phyloP scores from a whole-genome alignment of 2,797 vertebrate species.

The Phyllotis vaccarum region DNA sequence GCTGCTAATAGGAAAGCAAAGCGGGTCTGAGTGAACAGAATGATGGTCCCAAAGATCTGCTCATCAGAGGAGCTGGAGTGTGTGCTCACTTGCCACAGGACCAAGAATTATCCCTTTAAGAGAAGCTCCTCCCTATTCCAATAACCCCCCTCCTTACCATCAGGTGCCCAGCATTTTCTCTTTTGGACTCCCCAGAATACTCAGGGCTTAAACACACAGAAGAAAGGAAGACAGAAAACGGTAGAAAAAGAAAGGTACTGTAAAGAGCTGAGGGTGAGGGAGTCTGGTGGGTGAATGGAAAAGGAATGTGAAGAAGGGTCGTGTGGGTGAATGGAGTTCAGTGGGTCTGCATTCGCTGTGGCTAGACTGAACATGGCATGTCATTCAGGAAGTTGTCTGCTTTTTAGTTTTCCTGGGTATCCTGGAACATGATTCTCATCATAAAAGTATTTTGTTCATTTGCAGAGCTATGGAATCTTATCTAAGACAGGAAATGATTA shows the following conservation, averaged over 20 bases:
- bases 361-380: background rate
- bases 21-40: no score
- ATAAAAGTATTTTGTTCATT: background rate
- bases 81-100: background rate
- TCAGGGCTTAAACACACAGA: background rate
- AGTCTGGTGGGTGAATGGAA: no score
- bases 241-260: background rate
- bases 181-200: background rate
- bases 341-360: background rate
- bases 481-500: background rate
- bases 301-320: no score
- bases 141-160: background rate
- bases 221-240: slow-evolving; percentile 7
- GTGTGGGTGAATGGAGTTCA: background rate
- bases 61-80: background rate
- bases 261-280: background rate
- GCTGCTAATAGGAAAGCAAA: background rate
- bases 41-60: no score
- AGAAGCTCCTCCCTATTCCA: slow-evolving; percentile 53
- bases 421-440: background rate
- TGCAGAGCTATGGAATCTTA: background rate
- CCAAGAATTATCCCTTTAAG: slow-evolving; percentile 40
- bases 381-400: background rate
- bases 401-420: background rate
- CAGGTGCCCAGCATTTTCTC: background rate